Conservation (phyloP, 2,888 invertebrate genomes). For the Acanthoscelides obtectus region DNA sequence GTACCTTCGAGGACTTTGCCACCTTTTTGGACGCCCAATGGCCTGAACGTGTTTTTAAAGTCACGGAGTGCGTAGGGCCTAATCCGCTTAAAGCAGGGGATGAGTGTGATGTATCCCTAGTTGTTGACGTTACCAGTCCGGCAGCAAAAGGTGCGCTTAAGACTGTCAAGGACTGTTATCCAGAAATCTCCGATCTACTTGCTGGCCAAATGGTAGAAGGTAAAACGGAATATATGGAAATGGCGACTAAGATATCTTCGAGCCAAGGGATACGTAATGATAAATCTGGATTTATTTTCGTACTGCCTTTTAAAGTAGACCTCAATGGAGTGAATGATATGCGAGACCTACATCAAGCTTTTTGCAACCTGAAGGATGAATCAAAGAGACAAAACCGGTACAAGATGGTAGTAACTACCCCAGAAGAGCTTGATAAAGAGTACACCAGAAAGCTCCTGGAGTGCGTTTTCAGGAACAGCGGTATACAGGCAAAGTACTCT, state of each 20-base stretch:
- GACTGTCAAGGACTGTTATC: background rate
- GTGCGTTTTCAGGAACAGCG: background rate
- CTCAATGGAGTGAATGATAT: conserved; percentile 2
- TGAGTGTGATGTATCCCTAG: background rate
- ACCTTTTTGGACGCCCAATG: background rate
- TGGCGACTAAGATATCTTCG: background rate
- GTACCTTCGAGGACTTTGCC: background rate
- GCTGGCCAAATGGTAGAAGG: background rate
- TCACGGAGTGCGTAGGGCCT: background rate
- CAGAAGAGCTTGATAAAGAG: background rate
- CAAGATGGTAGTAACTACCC: background rate
- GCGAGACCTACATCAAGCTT: background rate
- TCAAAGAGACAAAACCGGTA: background rate
- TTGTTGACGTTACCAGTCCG: background rate
- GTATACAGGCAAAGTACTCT: background rate
- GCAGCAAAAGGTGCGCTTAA: background rate
- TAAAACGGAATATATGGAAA: background rate
- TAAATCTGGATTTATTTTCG: conserved; percentile 3
- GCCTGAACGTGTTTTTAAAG: background rate
- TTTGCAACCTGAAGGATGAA: background rate
- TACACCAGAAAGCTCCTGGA: conserved; percentile 8
- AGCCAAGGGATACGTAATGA: conserved; percentile 4
- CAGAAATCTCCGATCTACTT: background rate
- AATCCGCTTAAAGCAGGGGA: background rate
- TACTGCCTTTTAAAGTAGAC: background rate